Evolutionary conservation across 2,113 vertebrate species (phyloP).

Genomic region (Daboia siamensis): DNA sequence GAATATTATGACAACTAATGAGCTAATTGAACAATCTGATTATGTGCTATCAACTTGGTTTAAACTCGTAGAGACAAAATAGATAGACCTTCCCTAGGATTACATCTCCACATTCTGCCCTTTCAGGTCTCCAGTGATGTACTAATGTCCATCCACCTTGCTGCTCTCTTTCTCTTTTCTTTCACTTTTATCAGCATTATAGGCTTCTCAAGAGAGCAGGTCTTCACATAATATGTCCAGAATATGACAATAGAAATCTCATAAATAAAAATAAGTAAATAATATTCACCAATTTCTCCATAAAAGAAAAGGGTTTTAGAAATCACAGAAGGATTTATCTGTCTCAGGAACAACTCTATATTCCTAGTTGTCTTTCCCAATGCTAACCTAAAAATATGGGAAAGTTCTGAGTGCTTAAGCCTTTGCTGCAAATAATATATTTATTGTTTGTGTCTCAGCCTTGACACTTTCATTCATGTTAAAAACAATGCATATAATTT

Average conservation of each 20-base stretch:
- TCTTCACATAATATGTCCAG: neutral
- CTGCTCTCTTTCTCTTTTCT: neutral
- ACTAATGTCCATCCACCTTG: neutral
- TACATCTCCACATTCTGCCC: neutral
- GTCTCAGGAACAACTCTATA: neutral
- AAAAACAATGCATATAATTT: slow-evolving; percentile 60
- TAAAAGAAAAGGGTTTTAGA: neutral
- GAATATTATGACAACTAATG: neutral
- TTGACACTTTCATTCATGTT: slow-evolving; percentile 22
- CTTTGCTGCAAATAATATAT: slow-evolving; percentile 21
- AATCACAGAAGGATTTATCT: neutral
- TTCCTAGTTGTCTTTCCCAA: neutral
- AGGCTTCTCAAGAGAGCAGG: neutral
- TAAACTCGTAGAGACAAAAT: neutral
- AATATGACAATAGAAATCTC: neutral
- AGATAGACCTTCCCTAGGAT: neutral
- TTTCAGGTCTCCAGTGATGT: neutral
- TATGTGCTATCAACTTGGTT: neutral
- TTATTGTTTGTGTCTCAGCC: slow-evolving; percentile 19
- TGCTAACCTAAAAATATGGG: neutral
- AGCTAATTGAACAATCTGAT: neutral
- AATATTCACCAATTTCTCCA: neutral
- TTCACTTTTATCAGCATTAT: neutral
- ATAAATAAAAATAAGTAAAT: neutral
- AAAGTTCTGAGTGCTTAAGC: neutral